Evolutionary conservation across 2,113 vertebrate species (phyloP), one percentile per base, ranked within the genome.

Genomic region (Trematocara unimaculatum): DNA sequence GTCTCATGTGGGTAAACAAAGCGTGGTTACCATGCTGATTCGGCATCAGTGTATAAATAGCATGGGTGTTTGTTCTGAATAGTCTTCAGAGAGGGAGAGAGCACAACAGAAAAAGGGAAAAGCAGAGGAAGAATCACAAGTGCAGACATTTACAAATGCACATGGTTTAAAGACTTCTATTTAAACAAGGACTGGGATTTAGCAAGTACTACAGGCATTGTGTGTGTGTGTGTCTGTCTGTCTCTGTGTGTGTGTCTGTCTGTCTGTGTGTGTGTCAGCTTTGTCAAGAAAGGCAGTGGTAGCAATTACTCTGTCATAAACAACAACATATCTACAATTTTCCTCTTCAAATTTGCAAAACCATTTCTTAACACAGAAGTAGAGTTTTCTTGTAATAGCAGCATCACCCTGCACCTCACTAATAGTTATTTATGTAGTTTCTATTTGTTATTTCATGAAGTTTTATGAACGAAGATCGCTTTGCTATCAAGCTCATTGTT

Each of bases 1-100:
- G 86, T 91, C 88, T 93, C 88, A 86, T 92, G 81, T 31, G 85
- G 88, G 82, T 93, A 95, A 95, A 95, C 91, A 94, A 89, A 88
- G 80, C 11, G 31, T 87, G 83, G 94, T 94, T 95, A 87, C 91
- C 91, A 95, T 94, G 93, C 88, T 47, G 78, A 95, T 89, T 53
- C 49, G 82, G 81, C 67, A 55, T 89, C 80, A 4, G 62, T 84
- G 78, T 94, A 95, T 95, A 93, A 94, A 95, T 94, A 94, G 92
- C 81, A 80, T 38, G 55, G 84, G 70, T 92, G 93, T 95, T 94
- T 95, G 90, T 91, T 94, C 90, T 91, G 89, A 93, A 88, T 87
- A 88, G 83, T 88, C 83, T 84, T 58, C 42, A 84, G 87, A 90
- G 74, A 67, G 49, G 79, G 82, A 60, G 55, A 58, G 82, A 87